Evolutionary conservation across 2,888 invertebrate species (phyloP).

Genomic region (Oscheius sp.): DNA sequence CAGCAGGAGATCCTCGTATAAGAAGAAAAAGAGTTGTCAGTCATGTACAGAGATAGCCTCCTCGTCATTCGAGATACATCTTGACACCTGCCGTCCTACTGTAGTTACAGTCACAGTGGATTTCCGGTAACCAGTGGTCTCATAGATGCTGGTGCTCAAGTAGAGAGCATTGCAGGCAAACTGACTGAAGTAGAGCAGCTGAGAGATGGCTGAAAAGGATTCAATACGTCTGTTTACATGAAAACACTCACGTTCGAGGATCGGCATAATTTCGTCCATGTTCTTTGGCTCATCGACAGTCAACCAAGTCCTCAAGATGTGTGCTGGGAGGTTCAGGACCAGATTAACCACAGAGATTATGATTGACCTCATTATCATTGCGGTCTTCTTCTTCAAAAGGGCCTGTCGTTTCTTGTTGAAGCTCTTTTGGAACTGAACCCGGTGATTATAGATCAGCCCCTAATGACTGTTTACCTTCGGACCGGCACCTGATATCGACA

Average conservation of each 20-base stretch:
- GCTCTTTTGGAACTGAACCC: slow-evolving; percentile 20
- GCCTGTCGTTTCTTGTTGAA: slow-evolving; percentile 38
- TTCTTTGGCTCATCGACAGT: slow-evolving; percentile 56
- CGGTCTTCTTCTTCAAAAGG: slow-evolving; percentile 53
- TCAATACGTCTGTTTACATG: neutral
- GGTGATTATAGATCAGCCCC: neutral
- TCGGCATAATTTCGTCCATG: slow-evolving; percentile 35
- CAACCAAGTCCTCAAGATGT: slow-evolving; percentile 60
- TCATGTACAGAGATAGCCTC: slow-evolving; percentile 20
- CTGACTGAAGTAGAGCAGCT: slow-evolving; percentile 70
- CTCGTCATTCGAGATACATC: slow-evolving; percentile 52
- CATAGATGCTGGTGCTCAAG: slow-evolving; percentile 71
- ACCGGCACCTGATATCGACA: slow-evolving; percentile 46
- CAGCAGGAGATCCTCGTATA: slow-evolving; percentile 11
- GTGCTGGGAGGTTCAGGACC: slow-evolving; percentile 66
- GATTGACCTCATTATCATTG: slow-evolving; percentile 64
- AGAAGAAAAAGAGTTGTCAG: neutral
- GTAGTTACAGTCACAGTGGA: slow-evolving; percentile 50
- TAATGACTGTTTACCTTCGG: slow-evolving; percentile 28
- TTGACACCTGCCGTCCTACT: slow-evolving; percentile 48
- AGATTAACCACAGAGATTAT: slow-evolving; percentile 68
- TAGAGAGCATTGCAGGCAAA: slow-evolving; percentile 72
- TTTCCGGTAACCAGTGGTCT: slow-evolving; percentile 57
- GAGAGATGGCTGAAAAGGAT: slow-evolving; percentile 58
- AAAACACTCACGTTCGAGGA: slow-evolving; percentile 53